Base-by-base conservation (phyloP, 2,113 vertebrate genomes). In the Chaetorhynchus papuensis region DNA sequence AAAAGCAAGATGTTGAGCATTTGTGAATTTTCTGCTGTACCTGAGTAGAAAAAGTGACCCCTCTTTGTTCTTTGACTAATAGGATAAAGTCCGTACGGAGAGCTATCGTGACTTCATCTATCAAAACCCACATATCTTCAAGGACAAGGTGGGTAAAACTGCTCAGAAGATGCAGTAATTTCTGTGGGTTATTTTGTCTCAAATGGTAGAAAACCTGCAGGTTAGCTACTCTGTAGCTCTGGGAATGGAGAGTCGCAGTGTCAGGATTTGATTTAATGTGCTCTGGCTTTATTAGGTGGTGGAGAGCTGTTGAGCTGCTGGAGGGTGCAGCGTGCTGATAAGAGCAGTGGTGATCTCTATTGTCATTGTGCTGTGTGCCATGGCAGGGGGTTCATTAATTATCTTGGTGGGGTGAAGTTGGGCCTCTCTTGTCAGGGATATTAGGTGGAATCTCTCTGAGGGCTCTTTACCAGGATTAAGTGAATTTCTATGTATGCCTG, bases 21-120 rank as follows among this genome's bases (percentile, higher is more conserved):
- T 90, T 86, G 68, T 27, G 35, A 59, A 37, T 3, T 5, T 6
- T 50, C 5, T 52, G 11, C 37, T 80, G 41, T 30, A 54, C 20
- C 15, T 8, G 20, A 42, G 28, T 18, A 44, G 49, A 21, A 74
- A 15, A 59, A 90, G 3, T 80, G n/a, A 97, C 42, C 20, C 6
- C 6, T 45, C 66, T 94, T 90, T 66, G 4, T 96, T 24, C 45
- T 95, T 95, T 41, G 13, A 37, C 56, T 77, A 10, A 5, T 92
- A 99, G 99, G 99, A 99, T 95, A 98, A 97, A 98, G 98, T 99
- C 24, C 98, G 99, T 56, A 99, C 99, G 1, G 99, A 99, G 97
- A 98, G 98, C 96, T 99, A 99, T 97, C 97, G 99, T 17, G 98
- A 99, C 97, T 99, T 99, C 98, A 98, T 99, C 96, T 99, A 98